A percentile compares a stretch with the other conserved stretches of the same genome.
Evolutionary conservation across 2,113 vertebrate genomes (phyloP).

Genomic region (Ochotona curzoniae): DNA sequence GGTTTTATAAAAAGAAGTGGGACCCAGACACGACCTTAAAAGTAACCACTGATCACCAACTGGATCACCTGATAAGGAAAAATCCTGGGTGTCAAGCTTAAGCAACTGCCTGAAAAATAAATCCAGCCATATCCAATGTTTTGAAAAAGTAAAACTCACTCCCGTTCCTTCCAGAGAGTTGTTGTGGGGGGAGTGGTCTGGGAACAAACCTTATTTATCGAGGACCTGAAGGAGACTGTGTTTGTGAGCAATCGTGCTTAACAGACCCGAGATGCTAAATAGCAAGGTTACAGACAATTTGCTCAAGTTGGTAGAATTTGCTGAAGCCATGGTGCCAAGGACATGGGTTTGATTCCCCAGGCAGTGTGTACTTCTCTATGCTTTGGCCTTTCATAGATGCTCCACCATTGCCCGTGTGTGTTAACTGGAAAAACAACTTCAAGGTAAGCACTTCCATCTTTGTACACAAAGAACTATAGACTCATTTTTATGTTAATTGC

Average conservation of each 20-base stretch:
- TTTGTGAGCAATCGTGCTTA: slow-evolving; percentile 63
- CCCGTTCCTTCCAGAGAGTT: slow-evolving; percentile 25
- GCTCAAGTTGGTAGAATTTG: slow-evolving; percentile 7
- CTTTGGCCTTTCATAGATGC: slow-evolving; percentile 33
- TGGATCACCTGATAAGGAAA: slow-evolving; percentile 26
- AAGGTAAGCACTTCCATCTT: slow-evolving; percentile 40
- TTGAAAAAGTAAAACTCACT: slow-evolving; percentile 59
- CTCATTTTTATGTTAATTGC: neutral
- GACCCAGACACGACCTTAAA: slow-evolving; percentile 39
- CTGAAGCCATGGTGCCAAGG: slow-evolving; percentile 21
- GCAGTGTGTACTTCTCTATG: slow-evolving; percentile 13
- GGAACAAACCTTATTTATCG: slow-evolving; percentile 56
- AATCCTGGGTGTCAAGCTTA: slow-evolving; percentile 34
- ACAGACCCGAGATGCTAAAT: slow-evolving; percentile 48
- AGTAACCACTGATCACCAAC: slow-evolving; percentile 45
- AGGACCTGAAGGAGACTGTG: slow-evolving; percentile 58
- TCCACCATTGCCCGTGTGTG: neutral
- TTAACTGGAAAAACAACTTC: slow-evolving; percentile 38
- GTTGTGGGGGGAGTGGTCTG: neutral
- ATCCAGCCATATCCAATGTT: slow-evolving; percentile 12
- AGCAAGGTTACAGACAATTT: neutral
- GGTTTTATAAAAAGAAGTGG: slow-evolving; percentile 75
- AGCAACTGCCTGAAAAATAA: neutral
- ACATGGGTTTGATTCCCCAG: slow-evolving; percentile 35
- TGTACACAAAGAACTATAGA: slow-evolving; percentile 22